Evolutionary conservation across 2,113 vertebrate species (phyloP), one percentile per base, ranked within the genome.

Genomic region (Tinamus guttatus): DNA sequence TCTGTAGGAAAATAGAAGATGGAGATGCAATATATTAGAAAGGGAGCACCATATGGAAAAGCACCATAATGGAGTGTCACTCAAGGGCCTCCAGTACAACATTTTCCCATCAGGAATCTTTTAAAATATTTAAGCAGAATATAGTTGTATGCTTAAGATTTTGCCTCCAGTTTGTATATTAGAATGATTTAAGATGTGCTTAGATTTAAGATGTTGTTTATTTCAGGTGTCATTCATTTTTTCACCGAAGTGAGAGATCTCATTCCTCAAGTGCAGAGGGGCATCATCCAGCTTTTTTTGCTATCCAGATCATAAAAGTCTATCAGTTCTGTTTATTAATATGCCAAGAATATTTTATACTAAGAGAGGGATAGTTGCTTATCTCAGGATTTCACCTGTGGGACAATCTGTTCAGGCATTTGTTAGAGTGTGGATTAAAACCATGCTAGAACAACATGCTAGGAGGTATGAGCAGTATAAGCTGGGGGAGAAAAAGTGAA

Each of bases 1-100:
- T 81, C 27, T 45, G 4, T 56, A 81, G 38, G 30, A 49, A 49
- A 49, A 49, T 49, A 49, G 49, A 49, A 49, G 49, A 49, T 49
- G 49, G 47, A 40, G 13, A 36, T 68, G 8, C 1, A 1, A 19
- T 75, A 47, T 81, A 19, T 77, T 83, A 78, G 41, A 49, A 11
- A 36, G 28, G 58, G 59, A 86, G 9, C 19, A 12, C 34, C 30
- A 9, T 47, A 47, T 74, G 47, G 25, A 90, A 83, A 90, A 77
- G 22, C 49, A 34, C 11, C 40, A 74, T n/a, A 24, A n/a, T 58
- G 90, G 40, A 52, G 17, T 43, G 36, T 62, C 68, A 47, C n/a
- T 83, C 15, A n/a, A 52, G 30, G 43, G 17, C 2, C 3, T 2
- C 6, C 5, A 0, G 41, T 3, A 5, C 5, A 15, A 65, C 20